A percentile compares a stretch with the other conserved stretches of the same genome.
Conservation (phyloP, 2,888 invertebrate genomes). For the Lobophora halterata region DNA sequence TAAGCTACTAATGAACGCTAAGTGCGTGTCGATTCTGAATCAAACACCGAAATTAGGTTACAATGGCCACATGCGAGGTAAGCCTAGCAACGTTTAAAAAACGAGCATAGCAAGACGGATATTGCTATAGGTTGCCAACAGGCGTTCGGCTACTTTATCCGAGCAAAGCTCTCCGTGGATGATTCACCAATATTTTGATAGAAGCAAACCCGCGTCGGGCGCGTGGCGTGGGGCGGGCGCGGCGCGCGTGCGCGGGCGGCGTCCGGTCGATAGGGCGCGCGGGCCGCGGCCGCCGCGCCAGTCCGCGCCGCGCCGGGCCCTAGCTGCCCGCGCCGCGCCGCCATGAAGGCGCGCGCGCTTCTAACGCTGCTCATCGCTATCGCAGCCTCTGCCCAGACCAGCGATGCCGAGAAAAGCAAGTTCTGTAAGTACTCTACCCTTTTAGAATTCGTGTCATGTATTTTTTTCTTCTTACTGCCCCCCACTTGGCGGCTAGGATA, state of each 20-base stretch:
- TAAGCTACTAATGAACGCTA: conserved; percentile 15
- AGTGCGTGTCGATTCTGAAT: conserved; percentile 9
- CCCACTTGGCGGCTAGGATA: conserved; percentile 24
- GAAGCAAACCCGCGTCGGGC: conserved; percentile 25
- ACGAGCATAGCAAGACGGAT: conserved; percentile 1
- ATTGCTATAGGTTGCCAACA: conserved; percentile 11
- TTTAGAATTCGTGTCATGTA: neutral
- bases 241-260: conserved; percentile 32
- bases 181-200: conserved; percentile 27
- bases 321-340: conserved; percentile 67
- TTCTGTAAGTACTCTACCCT: conserved; percentile 68
- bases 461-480: conserved; percentile 1
- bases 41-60: neutral
- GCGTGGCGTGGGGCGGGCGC: conserved; percentile 15
- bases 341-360: conserved; percentile 70
- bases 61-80: neutral
- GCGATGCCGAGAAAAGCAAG: conserved; percentile 76
- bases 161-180: conserved; percentile 15
- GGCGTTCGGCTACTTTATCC: conserved; percentile 21
- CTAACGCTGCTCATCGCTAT: conserved; percentile 57
- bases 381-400: conserved; percentile 50
- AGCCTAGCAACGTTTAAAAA: neutral
- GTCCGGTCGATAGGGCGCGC: conserved; percentile 41
- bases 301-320: conserved; percentile 58
- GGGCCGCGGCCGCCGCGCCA: conserved; percentile 30